Evolutionary conservation across 2,888 invertebrate genomes (phyloP), one percentile per base, ranked within the genome.

Genomic region (Rhamnusium bicolor): DNA sequence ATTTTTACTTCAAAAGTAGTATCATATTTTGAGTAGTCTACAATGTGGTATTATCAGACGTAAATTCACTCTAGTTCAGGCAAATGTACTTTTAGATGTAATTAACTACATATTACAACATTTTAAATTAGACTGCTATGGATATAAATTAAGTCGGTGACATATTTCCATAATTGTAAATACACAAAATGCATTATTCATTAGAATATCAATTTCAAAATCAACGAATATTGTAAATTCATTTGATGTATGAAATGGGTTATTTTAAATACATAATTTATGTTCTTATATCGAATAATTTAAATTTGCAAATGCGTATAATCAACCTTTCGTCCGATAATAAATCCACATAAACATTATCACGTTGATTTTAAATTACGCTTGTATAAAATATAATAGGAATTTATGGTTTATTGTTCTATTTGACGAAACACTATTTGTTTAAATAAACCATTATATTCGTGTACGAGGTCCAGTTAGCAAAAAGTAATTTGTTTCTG

Each of bases 231-330:
- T 62, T 71, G 71, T 58, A 49, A 71, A 70, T 63, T 67, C 46
- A 67, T 67, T 67, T 67, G 51, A 67, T 54, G 56, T 67, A 67
- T 62, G 70, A 72, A 72, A 75, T 69, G 58, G 73, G 72, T 66
- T 68, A 75, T 73, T 73, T 73, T 61, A 71, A 68, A 75, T 73
- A 51, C 70, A 75, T 75, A 75, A 75, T 75, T 75, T 75, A 75
- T 66, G 71, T 66, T 71, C 71, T 73, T 61, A 54, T 67, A 53
- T 67, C 56, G 51, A 73, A 71, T 73, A 68, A 72, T 73, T 65
- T 65, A 69, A 69, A 66, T 66, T 46, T n/a, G 21, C 56, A 14
- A 19, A 65, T 54, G 65, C 16, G 29, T n/a, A 60, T 69, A 69
- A 73, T 65, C 65, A 56, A 62, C 72, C 72, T 72, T 69, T 72